These are phyloP conservation scores for Scophthalmus maximus DNA, from an alignment of 2,113 vertebrate species.

Conservation along the genomic window DNA sequence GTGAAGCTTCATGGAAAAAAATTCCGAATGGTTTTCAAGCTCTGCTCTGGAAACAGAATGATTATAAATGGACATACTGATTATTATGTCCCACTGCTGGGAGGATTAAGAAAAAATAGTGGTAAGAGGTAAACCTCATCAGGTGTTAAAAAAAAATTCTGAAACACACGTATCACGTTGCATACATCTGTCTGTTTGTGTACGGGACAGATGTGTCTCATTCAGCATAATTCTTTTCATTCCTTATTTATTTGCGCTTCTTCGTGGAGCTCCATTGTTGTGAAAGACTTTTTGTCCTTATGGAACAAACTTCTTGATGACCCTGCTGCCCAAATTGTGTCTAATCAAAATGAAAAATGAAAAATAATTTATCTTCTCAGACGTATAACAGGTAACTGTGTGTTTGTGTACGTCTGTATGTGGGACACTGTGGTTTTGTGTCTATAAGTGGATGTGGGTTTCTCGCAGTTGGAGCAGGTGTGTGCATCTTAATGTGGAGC, in stretches of 20 bases:
- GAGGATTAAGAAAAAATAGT: background rate
- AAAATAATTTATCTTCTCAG: background rate
- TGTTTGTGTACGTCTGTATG: background rate
- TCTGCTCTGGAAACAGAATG: no score
- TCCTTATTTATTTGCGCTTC: background rate
- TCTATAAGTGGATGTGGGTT: background rate
- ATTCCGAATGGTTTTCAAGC: no score
- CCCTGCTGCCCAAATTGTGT: background rate
- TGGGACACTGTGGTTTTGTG: background rate
- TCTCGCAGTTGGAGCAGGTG: no score
- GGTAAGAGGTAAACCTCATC: no score
- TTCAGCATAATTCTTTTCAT: background rate
- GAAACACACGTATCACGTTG: no score
- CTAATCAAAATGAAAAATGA: background rate
- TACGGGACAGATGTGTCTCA: background rate
- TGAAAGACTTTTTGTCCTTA: background rate
- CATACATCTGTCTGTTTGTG: no score
- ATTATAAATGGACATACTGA: no score
- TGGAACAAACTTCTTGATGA: background rate
- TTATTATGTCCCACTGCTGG: no score
- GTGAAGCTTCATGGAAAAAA: no score
- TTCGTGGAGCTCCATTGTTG: background rate
- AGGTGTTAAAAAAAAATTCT: no score
- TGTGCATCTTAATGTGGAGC: background rate
- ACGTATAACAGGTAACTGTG: background rate